These are phyloP conservation scores for Aegotheles bennettii DNA, from an alignment of 2,113 vertebrate genomes.

Conservation along the genomic window DNA sequence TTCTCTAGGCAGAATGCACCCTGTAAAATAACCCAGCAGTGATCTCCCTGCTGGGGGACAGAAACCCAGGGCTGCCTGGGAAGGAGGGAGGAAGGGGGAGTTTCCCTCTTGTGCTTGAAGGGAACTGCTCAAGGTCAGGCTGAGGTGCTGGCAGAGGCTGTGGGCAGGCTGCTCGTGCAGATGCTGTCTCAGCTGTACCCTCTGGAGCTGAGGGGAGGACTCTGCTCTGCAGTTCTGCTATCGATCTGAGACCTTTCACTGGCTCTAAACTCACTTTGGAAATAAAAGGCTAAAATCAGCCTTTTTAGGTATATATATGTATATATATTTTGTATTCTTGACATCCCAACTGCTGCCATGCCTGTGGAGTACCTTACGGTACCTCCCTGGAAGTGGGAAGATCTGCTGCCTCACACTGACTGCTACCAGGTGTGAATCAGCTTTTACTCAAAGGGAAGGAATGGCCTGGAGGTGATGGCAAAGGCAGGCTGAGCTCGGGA, in stretches of 20 bases:
- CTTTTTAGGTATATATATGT: neutral
- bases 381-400: neutral
- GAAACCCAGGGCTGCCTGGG: neutral
- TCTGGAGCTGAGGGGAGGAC: neutral
- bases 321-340: neutral
- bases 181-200: constrained; percentile 57
- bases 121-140: constrained; percentile 32
- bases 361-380: neutral
- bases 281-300: neutral
- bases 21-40: neutral
- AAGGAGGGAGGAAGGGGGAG: neutral
- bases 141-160: constrained; percentile 15
- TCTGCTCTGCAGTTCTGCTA: constrained; percentile 22
- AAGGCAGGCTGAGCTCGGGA: constrained; percentile 33
- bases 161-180: constrained; percentile 38
- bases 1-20: neutral
- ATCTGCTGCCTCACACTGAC: constrained; percentile 7
- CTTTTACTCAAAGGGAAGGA: constrained; percentile 33
- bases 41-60: neutral
- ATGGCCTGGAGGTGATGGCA: constrained; percentile 60
- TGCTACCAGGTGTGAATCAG: constrained; percentile 45
- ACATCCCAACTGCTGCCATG: neutral
- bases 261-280: neutral
- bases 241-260: constrained; percentile 33
- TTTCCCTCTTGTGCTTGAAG: neutral